Evolutionary conservation across 2,113 vertebrate species (phyloP).

Genomic region (Aegithalos caudatus): DNA sequence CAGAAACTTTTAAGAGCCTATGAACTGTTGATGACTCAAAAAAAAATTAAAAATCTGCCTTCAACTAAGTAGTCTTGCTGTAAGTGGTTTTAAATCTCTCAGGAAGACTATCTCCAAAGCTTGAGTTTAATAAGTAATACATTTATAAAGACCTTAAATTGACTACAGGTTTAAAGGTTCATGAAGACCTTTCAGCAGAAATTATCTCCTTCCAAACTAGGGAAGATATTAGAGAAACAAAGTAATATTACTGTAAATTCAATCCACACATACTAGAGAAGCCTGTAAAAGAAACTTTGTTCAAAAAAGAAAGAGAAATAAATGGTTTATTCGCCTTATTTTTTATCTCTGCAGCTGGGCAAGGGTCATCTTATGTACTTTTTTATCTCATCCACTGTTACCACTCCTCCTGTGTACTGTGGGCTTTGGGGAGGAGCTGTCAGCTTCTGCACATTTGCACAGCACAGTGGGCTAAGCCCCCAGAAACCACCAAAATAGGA

Average conservation of each 20-base stretch:
- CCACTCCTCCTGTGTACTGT: not conserved
- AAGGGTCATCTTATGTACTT: not conserved
- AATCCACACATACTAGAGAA: not conserved
- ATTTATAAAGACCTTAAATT: slow-evolving; percentile 8
- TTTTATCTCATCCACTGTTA: not conserved
- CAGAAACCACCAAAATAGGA: not conserved
- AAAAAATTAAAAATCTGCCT: not conserved
- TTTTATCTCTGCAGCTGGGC: not conserved
- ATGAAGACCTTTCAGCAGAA: not conserved
- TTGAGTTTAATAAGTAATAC: not conserved
- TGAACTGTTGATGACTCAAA: not conserved
- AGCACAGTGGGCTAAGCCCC: not conserved
- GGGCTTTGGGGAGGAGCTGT: not conserved
- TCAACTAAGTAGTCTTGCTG: not conserved
- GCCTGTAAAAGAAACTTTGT: not conserved
- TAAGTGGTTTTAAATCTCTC: slow-evolving; percentile 19
- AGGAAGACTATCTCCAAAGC: not conserved
- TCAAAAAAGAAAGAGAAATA: not conserved
- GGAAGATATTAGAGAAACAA: not conserved
- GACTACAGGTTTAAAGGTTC: not conserved
- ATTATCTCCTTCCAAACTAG: not conserved
- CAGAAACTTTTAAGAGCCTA: not conserved
- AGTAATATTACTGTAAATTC: not conserved
- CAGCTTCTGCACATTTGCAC: not conserved
- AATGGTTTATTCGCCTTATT: not conserved